Conservation (phyloP, 2,797 vertebrate species). For the Rhabdomys pumilio region DNA sequence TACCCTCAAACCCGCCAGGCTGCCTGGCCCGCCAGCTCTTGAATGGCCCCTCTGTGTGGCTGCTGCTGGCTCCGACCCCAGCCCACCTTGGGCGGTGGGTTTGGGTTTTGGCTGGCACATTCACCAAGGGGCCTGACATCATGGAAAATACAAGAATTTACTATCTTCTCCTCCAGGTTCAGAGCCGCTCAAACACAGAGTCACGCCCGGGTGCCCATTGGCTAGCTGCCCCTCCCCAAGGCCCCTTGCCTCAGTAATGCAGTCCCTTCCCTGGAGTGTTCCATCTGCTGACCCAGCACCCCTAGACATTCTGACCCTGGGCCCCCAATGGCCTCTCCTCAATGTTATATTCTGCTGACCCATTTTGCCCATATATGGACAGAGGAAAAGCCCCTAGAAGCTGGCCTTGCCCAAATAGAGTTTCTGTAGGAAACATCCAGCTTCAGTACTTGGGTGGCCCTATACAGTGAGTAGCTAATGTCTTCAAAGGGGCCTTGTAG, state of each 20-base stretch:
- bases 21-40: neutral
- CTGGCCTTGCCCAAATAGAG: neutral
- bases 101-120: slow-evolving; percentile 70
- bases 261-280: neutral
- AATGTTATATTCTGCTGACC: neutral
- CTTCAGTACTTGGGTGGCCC: neutral
- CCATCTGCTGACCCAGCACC: neutral
- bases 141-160: slow-evolving; percentile 78
- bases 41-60: slow-evolving; percentile 81
- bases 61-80: slow-evolving; percentile 63
- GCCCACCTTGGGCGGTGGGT: slow-evolving; percentile 80
- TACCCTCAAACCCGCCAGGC: slow-evolving; percentile 15
- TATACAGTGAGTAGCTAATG: neutral
- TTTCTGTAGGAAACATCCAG: neutral
- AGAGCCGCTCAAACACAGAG: slow-evolving; percentile 41
- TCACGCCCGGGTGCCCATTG: neutral
- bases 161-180: slow-evolving; percentile 63
- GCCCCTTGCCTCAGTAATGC: neutral
- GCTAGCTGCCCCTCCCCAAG: neutral
- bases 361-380: fast-evolving
- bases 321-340: neutral
- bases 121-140: slow-evolving; percentile 73
- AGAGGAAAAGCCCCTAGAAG: neutral
- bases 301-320: neutral
- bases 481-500: neutral